Percentiles rank a stretch among this genome's conserved stretches.
These are phyloP conservation scores for Lamprologus speciosus DNA, from an alignment of 2,113 vertebrate genomes.

Conservation along the genomic window DNA sequence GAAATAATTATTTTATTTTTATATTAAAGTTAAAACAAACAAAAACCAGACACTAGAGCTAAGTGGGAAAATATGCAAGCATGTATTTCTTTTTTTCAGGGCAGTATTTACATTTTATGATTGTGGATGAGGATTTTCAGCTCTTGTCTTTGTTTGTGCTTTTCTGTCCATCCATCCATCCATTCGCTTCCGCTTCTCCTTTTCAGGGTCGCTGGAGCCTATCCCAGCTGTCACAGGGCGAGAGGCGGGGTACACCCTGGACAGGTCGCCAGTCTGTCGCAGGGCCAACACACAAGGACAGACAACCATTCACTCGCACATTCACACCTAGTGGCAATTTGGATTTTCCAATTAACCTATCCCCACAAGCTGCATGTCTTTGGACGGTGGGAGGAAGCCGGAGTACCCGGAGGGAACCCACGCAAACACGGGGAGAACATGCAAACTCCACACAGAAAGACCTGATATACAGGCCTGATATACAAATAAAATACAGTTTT, in stretches of 20 bases:
- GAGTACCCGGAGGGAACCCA: no score
- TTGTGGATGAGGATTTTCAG: neutral
- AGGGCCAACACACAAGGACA: accelerated
- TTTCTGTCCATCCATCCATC: neutral
- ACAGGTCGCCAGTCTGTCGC: no score
- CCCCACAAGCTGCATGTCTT: no score
- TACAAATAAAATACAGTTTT: neutral
- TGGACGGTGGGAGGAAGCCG: no score
- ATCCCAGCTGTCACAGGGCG: no score
- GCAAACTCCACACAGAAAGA: no score
- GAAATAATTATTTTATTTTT: neutral
- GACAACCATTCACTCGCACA: accelerated
- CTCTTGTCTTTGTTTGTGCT: accelerated
- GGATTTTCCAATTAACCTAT: accelerated
- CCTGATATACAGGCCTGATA: neutral
- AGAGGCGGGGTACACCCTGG: no score
- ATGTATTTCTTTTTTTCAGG: neutral
- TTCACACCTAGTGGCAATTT: accelerated
- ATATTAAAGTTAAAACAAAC: neutral
- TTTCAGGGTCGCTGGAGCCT: no score
- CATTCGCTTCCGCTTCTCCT: accelerated
- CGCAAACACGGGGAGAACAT: no score
- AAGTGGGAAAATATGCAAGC: neutral
- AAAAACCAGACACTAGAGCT: neutral
- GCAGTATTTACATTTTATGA: neutral